Evolutionary conservation across 2,797 vertebrate genomes (phyloP).

Genomic region (Harpagifer antarcticus): DNA sequence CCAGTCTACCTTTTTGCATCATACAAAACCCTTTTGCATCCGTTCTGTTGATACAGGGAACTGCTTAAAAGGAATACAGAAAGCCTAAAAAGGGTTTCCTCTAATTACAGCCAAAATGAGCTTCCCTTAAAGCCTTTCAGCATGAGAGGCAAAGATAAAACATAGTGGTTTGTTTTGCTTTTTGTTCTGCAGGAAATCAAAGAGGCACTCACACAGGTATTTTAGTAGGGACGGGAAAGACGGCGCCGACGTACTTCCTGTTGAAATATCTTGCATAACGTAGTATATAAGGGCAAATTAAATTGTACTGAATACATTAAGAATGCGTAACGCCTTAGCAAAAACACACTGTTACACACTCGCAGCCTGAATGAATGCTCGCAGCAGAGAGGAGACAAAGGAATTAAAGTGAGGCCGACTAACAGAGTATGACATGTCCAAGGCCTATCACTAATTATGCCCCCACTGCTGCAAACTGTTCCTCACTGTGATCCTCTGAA

Average conservation of each 20-base stretch:
- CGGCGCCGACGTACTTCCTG: not conserved
- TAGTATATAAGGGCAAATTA: not conserved
- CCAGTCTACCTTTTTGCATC: slow-evolving; percentile 63
- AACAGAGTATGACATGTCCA: slow-evolving; percentile 79
- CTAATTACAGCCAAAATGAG: slow-evolving; percentile 58
- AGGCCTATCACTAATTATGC: slow-evolving; percentile 80
- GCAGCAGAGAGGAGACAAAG: slow-evolving; percentile 67
- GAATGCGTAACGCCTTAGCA: slow-evolving; percentile 36
- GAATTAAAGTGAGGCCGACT: slow-evolving; percentile 69
- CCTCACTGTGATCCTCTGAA: slow-evolving; percentile 61
- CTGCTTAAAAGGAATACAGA: slow-evolving; percentile 37
- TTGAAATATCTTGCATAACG: not conserved
- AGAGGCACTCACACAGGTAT: slow-evolving; percentile 25
- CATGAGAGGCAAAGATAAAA: slow-evolving; percentile 18
- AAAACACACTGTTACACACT: slow-evolving; percentile 42
- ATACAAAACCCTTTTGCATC: slow-evolving; percentile 50
- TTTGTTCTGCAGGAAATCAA: slow-evolving; percentile 49
- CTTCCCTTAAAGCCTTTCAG: slow-evolving; percentile 28
- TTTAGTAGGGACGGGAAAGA: not conserved
- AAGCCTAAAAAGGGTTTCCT: slow-evolving; percentile 44
- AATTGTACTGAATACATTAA: slow-evolving; percentile 21
- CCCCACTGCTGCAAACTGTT: slow-evolving; percentile 71
- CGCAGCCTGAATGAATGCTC: slow-evolving; percentile 55
- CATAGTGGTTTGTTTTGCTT: slow-evolving; percentile 38
- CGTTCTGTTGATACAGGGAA: slow-evolving; percentile 43